These are phyloP conservation scores for Sebastes hopkinsi DNA, from an alignment of 2,797 vertebrate species.

Conservation along the genomic window DNA sequence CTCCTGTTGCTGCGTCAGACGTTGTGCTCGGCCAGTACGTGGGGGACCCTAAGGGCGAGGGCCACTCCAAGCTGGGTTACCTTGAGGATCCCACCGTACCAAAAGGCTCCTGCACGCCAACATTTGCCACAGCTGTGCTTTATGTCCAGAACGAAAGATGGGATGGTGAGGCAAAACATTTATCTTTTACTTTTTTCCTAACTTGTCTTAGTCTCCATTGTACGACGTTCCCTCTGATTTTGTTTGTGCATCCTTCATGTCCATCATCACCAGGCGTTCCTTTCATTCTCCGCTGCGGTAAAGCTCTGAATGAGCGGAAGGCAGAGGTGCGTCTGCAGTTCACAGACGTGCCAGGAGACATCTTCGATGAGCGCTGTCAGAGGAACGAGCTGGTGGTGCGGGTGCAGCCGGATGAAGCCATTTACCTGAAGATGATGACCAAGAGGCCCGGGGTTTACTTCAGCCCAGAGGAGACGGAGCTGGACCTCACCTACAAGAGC, in stretches of 20 bases:
- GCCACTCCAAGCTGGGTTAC: slow-evolving; percentile 84
- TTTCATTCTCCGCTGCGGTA: slow-evolving; percentile 91
- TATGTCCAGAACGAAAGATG: slow-evolving; percentile 92
- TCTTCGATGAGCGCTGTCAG: slow-evolving; percentile 84
- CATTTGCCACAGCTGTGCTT: slow-evolving; percentile 89
- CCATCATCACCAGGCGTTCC: slow-evolving; percentile 85
- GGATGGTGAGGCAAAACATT: slow-evolving; percentile 84
- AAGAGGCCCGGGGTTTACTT: slow-evolving; percentile 89
- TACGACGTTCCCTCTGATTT: background rate
- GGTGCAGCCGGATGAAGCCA: slow-evolving; percentile 88
- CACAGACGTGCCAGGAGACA: slow-evolving; percentile 86
- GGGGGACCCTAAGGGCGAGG: slow-evolving; percentile 85
- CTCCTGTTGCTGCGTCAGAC: slow-evolving; percentile 77
- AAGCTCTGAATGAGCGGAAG: slow-evolving; percentile 92
- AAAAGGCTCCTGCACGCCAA: slow-evolving; percentile 86
- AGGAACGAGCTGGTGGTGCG: slow-evolving; percentile 90
- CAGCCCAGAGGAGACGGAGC: slow-evolving; percentile 89
- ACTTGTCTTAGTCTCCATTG: background rate
- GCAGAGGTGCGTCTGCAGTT: slow-evolving; percentile 92
- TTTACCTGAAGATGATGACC: slow-evolving; percentile 92
- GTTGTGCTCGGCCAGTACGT: slow-evolving; percentile 93
- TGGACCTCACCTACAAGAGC: slow-evolving; percentile 92
- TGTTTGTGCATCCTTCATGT: background rate
- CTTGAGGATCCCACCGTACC: slow-evolving; percentile 90
- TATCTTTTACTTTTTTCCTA: background rate